Evolutionary conservation across 2,888 invertebrate species (phyloP), one percentile per base, ranked within the genome.

Genomic region (Eupsilia transversa): DNA sequence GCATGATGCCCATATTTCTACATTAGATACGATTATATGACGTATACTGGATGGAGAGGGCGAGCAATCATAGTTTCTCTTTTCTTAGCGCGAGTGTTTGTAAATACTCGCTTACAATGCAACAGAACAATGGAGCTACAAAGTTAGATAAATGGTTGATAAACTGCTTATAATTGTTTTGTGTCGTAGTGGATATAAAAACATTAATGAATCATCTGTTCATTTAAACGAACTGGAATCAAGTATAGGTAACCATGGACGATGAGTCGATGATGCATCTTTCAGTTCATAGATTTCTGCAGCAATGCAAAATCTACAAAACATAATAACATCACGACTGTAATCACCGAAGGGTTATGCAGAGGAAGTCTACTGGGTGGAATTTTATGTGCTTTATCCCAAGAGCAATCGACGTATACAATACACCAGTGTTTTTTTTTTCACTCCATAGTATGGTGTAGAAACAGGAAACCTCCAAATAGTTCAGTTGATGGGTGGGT

Each of bases 71-170:
- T 41, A 77, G 77, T 87, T 87, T 87, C 86, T 87, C 86, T 82
- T 87, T 79, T 77, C 75, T 80, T 72, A 65, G 64, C 35, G 76
- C 72, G 60, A 77, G 54, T 84, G 77, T 86, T 87, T 84, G 80
- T 87, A 86, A 86, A 87, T 77, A 87, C 56, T 77, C 65, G 60
- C 27, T 75, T 49, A 80, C 79, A 80, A 87, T 86, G 78, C 74
- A 52, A 43, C 38, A 65, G 72, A 87, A 87, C 86, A 87, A 87
- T 86, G 73, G 79, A 43, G 64, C 49, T 30, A 60, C 72, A 52
- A 80, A 73, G 27, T 77, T 67, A 73, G 66, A 74, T 73, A 72
- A 80, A 72, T 56, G 35, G 27, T 73, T 83, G 54, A 74, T 74
- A 52, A 65, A 71, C 33, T 64, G 61, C 54, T 66, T 59, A 52